Conservation (phyloP, 2,888 invertebrate genomes). For the Andrena praecox region DNA sequence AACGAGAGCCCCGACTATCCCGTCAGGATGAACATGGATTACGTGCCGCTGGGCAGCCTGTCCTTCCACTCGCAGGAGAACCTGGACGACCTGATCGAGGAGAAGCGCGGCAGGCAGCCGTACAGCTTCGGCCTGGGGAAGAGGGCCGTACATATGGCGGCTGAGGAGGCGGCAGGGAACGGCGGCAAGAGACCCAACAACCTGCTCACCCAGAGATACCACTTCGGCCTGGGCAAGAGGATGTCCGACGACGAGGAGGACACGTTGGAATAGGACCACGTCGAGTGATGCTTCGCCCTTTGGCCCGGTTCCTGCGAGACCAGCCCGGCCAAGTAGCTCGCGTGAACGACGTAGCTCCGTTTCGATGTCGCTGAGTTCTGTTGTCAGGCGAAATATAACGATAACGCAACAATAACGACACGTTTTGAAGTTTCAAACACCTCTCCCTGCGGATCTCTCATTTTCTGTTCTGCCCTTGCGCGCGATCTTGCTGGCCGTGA, state of each 20-base stretch:
- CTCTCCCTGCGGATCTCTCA: conserved; percentile 20
- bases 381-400: conserved; percentile 82
- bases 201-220: conserved; percentile 66
- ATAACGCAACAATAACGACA: conserved; percentile 53
- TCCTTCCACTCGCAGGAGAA: conserved; percentile 82
- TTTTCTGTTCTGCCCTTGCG: neutral
- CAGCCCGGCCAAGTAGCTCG: neutral
- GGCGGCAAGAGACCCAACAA: conserved; percentile 68
- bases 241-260: conserved; percentile 67
- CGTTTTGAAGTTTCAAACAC: conserved; percentile 44
- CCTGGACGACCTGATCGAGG: conserved; percentile 83
- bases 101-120: conserved; percentile 87
- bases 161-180: conserved; percentile 48
- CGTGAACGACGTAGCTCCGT: conserved; percentile 47
- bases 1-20: conserved; percentile 58
- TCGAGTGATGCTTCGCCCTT: conserved; percentile 12
- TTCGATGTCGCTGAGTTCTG: conserved; percentile 58
- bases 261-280: conserved; percentile 59
- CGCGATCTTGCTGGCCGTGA: neutral
- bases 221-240: conserved; percentile 78
- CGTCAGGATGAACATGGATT: conserved; percentile 59
- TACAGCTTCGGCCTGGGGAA: conserved; percentile 88
- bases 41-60: conserved; percentile 82
- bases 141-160: conserved; percentile 79
- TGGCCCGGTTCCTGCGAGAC: neutral